A percentile compares a stretch with the other conserved stretches of the same genome.
These are phyloP conservation scores for Sebastes hubbsi DNA, from an alignment of 2,797 vertebrate genomes.

Conservation along the genomic window DNA sequence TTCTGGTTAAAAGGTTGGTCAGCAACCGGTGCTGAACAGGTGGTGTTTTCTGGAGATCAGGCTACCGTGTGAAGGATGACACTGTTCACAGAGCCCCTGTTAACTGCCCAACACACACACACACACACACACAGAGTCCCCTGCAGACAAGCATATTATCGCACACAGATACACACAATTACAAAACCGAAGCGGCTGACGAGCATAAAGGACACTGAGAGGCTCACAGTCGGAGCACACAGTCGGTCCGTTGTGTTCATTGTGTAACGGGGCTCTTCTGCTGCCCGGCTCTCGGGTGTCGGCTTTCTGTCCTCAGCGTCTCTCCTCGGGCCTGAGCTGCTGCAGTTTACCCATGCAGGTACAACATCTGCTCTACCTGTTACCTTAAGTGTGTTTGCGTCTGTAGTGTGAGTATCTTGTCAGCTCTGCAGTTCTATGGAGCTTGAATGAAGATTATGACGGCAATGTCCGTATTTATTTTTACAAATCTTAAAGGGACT, in stretches of 20 bases:
- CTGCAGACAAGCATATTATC: conserved; percentile 17
- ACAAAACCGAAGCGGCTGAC: conserved; percentile 13
- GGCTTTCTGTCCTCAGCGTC: conserved; percentile 14
- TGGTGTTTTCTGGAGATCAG: conserved; percentile 39
- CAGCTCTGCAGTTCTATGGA: not conserved
- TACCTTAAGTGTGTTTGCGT: not conserved
- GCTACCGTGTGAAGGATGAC: conserved; percentile 29
- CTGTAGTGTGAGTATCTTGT: not conserved
- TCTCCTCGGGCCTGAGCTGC: conserved; percentile 23
- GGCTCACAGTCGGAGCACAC: conserved; percentile 18
- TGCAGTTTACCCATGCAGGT: not conserved
- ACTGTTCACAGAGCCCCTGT: not conserved
- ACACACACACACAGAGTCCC: not conserved
- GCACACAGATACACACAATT: conserved; percentile 4
- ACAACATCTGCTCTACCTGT: not conserved
- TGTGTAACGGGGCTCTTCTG: conserved; percentile 19
- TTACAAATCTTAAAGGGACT: too few species aligned
- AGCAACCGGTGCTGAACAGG: conserved; percentile 28
- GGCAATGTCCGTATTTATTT: too few species aligned
- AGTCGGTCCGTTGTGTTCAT: conserved; percentile 47
- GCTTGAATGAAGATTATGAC: not conserved
- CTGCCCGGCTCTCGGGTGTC: conserved; percentile 47
- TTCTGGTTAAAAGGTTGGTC: not conserved
- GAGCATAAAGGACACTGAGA: conserved; percentile 16
- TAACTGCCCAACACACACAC: not conserved